These are phyloP conservation scores for Prolemur simus DNA, from an alignment of 2,113 vertebrate genomes.

Conservation along the genomic window DNA sequence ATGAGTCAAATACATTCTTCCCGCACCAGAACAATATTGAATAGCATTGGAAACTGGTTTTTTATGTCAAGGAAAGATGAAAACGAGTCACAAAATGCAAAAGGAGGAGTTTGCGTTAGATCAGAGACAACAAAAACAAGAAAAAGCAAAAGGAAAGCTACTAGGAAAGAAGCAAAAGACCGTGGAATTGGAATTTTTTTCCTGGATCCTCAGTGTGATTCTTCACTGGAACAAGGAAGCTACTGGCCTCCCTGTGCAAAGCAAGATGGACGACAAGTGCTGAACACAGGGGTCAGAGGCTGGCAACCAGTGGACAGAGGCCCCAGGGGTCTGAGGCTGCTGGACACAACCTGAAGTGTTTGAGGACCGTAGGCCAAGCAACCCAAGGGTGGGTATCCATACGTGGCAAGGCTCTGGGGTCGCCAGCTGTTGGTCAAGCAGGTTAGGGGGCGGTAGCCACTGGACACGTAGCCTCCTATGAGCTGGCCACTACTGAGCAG, in stretches of 20 bases:
- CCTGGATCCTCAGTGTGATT: not conserved
- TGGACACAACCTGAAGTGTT: not conserved
- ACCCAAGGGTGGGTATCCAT: not conserved
- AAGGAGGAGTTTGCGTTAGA: not conserved
- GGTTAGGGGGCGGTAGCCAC: not conserved
- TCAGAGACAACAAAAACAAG: not conserved
- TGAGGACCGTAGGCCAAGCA: not conserved
- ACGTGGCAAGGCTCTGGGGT: constrained; percentile 1
- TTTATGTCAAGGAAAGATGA: not conserved
- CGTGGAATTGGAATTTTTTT: not conserved
- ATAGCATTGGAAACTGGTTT: not conserved
- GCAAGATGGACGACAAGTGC: constrained; percentile 9
- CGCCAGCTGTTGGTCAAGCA: not conserved
- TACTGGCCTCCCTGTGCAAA: not conserved
- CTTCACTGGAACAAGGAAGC: not conserved
- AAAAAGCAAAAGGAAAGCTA: not conserved
- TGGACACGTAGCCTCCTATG: not conserved
- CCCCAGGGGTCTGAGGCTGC: constrained; percentile 9
- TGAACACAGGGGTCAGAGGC: not conserved
- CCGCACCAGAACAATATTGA: not conserved
- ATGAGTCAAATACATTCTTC: not conserved
- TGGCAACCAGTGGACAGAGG: not conserved
- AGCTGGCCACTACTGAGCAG: not conserved
- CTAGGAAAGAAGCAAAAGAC: not conserved
- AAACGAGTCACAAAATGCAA: not conserved